These are phyloP conservation scores for Leucophora obtusa DNA, from an alignment of 2,888 invertebrate species.

Conservation along the genomic window DNA sequence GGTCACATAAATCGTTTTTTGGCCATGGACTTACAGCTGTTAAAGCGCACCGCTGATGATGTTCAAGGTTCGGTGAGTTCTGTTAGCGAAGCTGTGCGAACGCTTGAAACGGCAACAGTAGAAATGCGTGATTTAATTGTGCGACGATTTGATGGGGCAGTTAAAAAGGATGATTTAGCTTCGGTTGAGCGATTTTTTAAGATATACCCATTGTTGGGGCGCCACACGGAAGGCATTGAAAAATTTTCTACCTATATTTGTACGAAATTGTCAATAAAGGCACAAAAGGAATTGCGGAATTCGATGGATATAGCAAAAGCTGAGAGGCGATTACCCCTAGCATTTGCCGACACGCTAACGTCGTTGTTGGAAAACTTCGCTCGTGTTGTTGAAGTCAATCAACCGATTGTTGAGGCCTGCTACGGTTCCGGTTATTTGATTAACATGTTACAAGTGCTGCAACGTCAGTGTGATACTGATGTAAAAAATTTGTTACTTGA, in stretches of 20 bases:
- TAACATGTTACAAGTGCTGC: constrained; percentile 85
- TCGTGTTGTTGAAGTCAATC: constrained; percentile 90
- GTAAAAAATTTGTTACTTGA: constrained; percentile 82
- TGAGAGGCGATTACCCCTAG: constrained; percentile 86
- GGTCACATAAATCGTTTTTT: constrained; percentile 96
- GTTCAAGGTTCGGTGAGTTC: constrained; percentile 81
- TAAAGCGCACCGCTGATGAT: constrained; percentile 88
- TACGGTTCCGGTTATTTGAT: constrained; percentile 90
- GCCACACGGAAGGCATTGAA: constrained; percentile 92
- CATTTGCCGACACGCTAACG: constrained; percentile 92
- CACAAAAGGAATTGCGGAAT: constrained; percentile 85
- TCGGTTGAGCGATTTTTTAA: constrained; percentile 97
- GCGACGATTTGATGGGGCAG: constrained; percentile 93
- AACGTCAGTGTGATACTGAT: constrained; percentile 88
- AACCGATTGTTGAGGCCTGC: constrained; percentile 92
- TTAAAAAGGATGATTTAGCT: constrained; percentile 90
- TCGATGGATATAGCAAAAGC: constrained; percentile 83
- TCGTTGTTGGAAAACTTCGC: constrained; percentile 92
- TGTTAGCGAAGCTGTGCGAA: constrained; percentile 77
- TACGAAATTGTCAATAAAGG: constrained; percentile 84
- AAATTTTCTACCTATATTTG: constrained; percentile 93
- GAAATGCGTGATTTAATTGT: constrained; percentile 82
- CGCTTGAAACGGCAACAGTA: constrained; percentile 86
- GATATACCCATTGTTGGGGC: constrained; percentile 95
- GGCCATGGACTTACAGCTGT: constrained; percentile 91